Conservation (phyloP, 2,797 vertebrate species). For the Trichosurus vulpecula region DNA sequence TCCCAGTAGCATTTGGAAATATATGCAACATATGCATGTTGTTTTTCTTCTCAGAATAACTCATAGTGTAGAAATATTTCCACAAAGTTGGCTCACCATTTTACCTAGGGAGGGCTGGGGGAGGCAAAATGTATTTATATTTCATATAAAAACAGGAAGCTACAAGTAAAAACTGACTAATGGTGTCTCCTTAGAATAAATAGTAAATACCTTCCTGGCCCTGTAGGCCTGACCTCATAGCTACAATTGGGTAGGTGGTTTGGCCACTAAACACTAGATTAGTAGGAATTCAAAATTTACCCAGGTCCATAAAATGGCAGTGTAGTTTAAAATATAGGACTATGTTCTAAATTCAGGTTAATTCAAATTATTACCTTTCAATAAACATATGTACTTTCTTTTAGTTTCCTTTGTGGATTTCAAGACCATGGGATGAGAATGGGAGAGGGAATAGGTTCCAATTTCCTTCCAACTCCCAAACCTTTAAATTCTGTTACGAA, state of each 20-base stretch:
- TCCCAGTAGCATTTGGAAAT: neutral
- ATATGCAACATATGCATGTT: neutral
- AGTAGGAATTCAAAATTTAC: neutral
- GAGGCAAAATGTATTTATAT: neutral
- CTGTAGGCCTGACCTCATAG: neutral
- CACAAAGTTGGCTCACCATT: neutral
- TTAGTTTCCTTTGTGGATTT: neutral
- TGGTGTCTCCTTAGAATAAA: neutral
- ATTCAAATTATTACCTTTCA: neutral
- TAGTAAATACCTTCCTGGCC: neutral
- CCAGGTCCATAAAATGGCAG: neutral
- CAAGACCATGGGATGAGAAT: neutral
- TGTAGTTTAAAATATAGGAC: neutral
- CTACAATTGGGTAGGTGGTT: neutral
- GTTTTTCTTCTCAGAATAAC: neutral
- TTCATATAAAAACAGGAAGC: neutral
- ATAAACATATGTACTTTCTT: neutral
- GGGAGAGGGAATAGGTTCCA: neutral
- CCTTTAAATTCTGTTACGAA: neutral
- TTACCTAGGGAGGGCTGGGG: neutral
- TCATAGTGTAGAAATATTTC: neutral
- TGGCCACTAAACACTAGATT: neutral
- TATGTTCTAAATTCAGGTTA: neutral
- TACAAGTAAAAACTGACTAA: neutral
- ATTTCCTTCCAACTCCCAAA: neutral